Percentiles rank a stretch among this genome's conserved stretches.
These are phyloP conservation scores for Homarus gammarus DNA, from an alignment of 2,888 invertebrate species.

Conservation along the genomic window DNA sequence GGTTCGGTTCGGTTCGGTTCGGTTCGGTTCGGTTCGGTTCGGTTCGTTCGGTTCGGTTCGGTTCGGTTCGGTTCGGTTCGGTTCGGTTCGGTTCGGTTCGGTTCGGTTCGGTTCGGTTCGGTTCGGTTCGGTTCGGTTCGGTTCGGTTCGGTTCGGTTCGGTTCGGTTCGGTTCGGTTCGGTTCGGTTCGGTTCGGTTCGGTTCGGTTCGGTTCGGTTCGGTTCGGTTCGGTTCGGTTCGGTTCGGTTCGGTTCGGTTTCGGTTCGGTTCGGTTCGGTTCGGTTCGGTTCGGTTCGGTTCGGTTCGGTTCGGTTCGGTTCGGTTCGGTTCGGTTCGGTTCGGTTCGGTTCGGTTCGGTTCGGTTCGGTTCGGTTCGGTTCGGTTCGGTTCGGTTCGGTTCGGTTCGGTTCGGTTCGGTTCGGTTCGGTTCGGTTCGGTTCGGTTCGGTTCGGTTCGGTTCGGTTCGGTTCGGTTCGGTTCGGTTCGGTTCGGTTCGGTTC, in stretches of 20 bases:
- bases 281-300: slow-evolving; percentile 65
- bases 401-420: slow-evolving; percentile 68
- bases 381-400: slow-evolving; percentile 68
- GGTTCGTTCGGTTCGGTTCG: no score
- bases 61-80: no score
- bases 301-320: slow-evolving; percentile 58
- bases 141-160: not conserved
- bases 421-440: slow-evolving; percentile 70
- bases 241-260: slow-evolving; percentile 66
- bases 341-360: slow-evolving; percentile 63
- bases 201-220: slow-evolving; percentile 9
- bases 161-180: slow-evolving; percentile 39
- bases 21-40: no score
- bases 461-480: slow-evolving; percentile 39
- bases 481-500: no score
- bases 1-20: no score
- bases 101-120: slow-evolving; percentile 32
- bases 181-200: slow-evolving; percentile 62
- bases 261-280: no score
- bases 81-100: no score
- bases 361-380: slow-evolving; percentile 69
- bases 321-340: slow-evolving; percentile 39
- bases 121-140: slow-evolving; percentile 37
- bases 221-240: slow-evolving; percentile 39
- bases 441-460: slow-evolving; percentile 46